Conservation (phyloP, 2,888 invertebrate species). For the Lypha dubia region DNA sequence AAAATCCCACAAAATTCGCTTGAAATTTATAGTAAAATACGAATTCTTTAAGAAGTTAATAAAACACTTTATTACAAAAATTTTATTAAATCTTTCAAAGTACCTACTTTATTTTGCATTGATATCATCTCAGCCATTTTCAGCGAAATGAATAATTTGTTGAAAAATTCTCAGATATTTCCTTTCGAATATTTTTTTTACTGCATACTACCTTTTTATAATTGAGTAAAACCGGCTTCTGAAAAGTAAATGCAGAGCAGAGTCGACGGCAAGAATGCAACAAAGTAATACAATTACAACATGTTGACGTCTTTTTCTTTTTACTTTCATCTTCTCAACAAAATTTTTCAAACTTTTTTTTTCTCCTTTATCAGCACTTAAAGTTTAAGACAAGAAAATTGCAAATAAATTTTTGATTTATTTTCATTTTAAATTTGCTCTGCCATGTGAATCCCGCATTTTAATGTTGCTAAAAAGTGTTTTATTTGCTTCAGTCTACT, state of each 20-base stretch:
- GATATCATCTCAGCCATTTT: background rate
- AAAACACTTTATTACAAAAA: background rate
- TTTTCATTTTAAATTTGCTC: slow-evolving; percentile 22
- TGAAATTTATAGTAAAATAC: background rate
- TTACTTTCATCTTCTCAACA: background rate
- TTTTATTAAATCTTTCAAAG: background rate
- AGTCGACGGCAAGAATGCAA: slow-evolving; percentile 11
- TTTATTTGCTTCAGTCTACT: slow-evolving; percentile 30
- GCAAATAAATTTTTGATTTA: slow-evolving; percentile 49
- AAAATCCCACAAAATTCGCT: background rate
- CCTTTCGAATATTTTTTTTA: background rate
- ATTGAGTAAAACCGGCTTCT: background rate
- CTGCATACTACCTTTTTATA: background rate
- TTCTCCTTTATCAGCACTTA: background rate
- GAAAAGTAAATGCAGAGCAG: background rate
- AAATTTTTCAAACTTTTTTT: background rate
- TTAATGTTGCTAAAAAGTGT: slow-evolving; percentile 14
- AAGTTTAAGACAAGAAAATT: slow-evolving; percentile 22
- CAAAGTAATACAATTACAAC: slow-evolving; percentile 18
- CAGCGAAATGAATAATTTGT: background rate
- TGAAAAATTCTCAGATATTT: background rate
- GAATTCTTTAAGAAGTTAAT: background rate
- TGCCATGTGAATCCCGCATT: slow-evolving; percentile 8
- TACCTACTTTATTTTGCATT: no score
- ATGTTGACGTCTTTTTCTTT: slow-evolving; percentile 8